Base-by-base conservation (phyloP, 2,113 vertebrate species). In the Seriola aureovittata region DNA sequence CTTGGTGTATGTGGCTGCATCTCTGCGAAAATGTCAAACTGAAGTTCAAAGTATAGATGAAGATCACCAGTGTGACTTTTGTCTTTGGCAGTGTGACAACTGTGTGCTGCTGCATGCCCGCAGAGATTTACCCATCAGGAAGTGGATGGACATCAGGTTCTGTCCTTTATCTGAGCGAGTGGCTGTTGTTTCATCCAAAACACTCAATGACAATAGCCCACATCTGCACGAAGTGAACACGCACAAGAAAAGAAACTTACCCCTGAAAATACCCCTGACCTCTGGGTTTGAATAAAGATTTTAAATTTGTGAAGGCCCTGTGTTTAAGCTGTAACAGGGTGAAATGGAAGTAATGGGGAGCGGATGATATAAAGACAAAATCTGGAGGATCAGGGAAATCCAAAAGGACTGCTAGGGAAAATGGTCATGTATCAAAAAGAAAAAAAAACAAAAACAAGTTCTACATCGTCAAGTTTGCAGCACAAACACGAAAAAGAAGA, bases 351-450 rank as follows among this genome's bases (percentile, higher is more conserved):
- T 29, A 72, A 64, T 50, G 17, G 16, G 52, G 52, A 17, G 46
- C 0, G 4, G 54, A 58, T 25, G 25, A 57, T 19, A 21, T 50
- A 6, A n/a, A n/a, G 50, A 54, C 7, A 54, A 54, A 54, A 54
- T 54, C 50, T 54, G 50, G 50, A n/a, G 50, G 50, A 54, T 54
- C 19, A 54, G 34, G 55, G 55, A 52, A 36, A 75, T 68, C 32
- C 9, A 67, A 36, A 5, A 5, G 19, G 19, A 54, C 19, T 8
- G 50, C 52, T n/a, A 25, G 8, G 54, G 48, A 38, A 36, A 17
- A 36, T 2, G 3, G 11, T 11, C 17, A 32, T 3, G 23, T 42
- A 63, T 17, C 46, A 40, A 8, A 13, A n/a, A 5, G 23, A 32
- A 60, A 60, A 67, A 81, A 73, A 50, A 58, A 29, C 48, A 46